Base-by-base conservation (phyloP, 2,797 vertebrate species). In the Hephaestus fuliginosus region DNA sequence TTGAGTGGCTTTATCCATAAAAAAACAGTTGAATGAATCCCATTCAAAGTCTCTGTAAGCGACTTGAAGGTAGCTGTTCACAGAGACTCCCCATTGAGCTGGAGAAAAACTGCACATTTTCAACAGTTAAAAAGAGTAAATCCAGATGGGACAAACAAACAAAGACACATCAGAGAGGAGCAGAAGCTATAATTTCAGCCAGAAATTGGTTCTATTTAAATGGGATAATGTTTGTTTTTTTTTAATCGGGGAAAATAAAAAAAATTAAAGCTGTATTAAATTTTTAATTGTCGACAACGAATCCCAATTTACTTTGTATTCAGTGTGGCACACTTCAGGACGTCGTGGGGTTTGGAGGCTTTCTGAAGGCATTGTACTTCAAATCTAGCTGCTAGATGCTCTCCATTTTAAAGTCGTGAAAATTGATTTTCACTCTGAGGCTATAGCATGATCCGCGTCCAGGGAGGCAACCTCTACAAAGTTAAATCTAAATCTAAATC, bases 321-420 rank as follows among this genome's bases (percentile, higher is more conserved):
- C 80, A 81, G 25, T 4, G 73, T 70, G 67, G 57, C 74, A 56
- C 70, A 33, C 52, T 61, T 46, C 25, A 43, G 36, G 28, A 74
- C 28, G 5, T 77, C 68, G 53, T 57, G 69, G 64, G 76, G 39
- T 58, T 79, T 68, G 69, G 28, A 81, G 78, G 82, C 73, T 82
- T 89, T 83, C 68, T 76, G 20, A 81, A 80, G 57, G 41, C 62
- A 57, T 51, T 85, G 74, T 71, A 57, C 65, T 83, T 84, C 68
- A 80, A 51, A 63, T 84, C 75, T 77, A 58, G 49, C 22, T 75
- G 72, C 82, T 73, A 76, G 73, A 82, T 66, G 44, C 71, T 80
- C 83, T 85, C 68, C 80, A 82, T 85, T 87, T 88, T 81, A 83
- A 89, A 82, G 86, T 87, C 83, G 83, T 84, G 81, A 80, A 87